Conservation (phyloP, 2,113 vertebrate species). For the Siniperca knerii region DNA sequence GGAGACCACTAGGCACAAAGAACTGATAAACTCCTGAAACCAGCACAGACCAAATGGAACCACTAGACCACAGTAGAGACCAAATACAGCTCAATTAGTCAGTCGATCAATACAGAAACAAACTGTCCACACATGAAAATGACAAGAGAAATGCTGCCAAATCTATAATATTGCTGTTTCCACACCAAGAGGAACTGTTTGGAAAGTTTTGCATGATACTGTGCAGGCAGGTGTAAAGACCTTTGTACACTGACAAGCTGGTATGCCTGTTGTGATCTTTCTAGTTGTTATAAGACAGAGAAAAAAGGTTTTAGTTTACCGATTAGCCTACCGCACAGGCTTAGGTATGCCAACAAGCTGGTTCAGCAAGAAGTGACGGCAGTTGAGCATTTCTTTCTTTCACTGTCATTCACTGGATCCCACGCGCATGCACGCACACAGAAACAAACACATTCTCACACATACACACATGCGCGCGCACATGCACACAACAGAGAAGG, state of each 20-base stretch:
- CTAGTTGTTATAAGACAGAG: not conserved
- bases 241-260: constrained; percentile 19
- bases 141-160: not conserved
- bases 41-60: constrained; percentile 13
- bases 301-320: constrained; percentile 16
- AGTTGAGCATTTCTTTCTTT: constrained; percentile 32
- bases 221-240: constrained; percentile 12
- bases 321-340: not conserved
- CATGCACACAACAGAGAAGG: not conserved
- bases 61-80: constrained; percentile 1
- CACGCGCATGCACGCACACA: constrained; percentile 13
- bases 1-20: constrained; percentile 40
- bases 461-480: not conserved
- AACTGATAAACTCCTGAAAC: constrained; percentile 38
- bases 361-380: constrained; percentile 56
- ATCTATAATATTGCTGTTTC: not conserved
- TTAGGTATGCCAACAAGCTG: constrained; percentile 66
- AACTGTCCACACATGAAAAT: not conserved
- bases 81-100: constrained; percentile 13
- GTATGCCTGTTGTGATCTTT: not conserved
- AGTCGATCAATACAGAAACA: constrained; percentile 18
- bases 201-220: not conserved
- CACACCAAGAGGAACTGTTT: not conserved
- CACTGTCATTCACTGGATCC: not conserved
- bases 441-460: not conserved